Percentiles rank a stretch among this genome's conserved stretches.
Evolutionary conservation across 1,140 invertebrate species (phyloP).

Genomic region (Charaxes varanes): DNA sequence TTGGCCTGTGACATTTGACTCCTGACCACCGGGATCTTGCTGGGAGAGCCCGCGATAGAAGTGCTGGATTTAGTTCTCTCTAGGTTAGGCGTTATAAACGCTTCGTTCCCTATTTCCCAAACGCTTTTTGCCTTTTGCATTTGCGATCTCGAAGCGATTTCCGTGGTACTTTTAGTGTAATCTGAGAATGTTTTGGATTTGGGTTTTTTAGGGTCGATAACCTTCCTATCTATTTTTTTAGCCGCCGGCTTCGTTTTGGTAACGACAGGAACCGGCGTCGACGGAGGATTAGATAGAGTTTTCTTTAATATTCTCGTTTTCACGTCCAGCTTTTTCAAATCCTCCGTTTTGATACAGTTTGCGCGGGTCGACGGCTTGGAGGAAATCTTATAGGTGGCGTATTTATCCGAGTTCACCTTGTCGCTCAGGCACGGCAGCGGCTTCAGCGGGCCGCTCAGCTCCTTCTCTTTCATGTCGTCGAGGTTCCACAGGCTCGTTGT

Average conservation of each 20-base stretch:
- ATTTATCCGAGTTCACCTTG: constrained; percentile 64
- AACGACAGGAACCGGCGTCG: constrained; percentile 59
- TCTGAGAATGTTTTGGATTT: constrained; percentile 43
- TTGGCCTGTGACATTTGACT: constrained; percentile 66
- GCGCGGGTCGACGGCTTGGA: constrained; percentile 48
- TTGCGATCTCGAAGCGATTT: constrained; percentile 50
- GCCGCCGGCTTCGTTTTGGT: constrained; percentile 46
- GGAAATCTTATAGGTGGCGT: constrained; percentile 70
- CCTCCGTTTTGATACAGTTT: constrained; percentile 56
- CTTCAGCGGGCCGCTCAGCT: constrained; percentile 55
- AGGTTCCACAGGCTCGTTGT: constrained; percentile 74
- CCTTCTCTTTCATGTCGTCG: constrained; percentile 70
- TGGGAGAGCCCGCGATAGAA: constrained; percentile 74
- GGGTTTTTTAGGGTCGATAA: constrained; percentile 57
- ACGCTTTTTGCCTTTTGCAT: constrained; percentile 75
- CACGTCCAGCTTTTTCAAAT: constrained; percentile 67
- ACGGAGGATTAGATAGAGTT: constrained; percentile 70
- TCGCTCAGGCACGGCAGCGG: constrained; percentile 47
- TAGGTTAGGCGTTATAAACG: constrained; percentile 45
- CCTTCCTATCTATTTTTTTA: constrained; percentile 63
- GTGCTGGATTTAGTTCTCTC: constrained; percentile 69
- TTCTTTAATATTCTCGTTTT: constrained; percentile 73
- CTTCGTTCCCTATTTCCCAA: constrained; percentile 71
- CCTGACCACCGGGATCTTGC: constrained; percentile 75
- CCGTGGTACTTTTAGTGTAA: constrained; percentile 34